Conservation (phyloP, 2,888 invertebrate species). For the Patella pellucida region DNA sequence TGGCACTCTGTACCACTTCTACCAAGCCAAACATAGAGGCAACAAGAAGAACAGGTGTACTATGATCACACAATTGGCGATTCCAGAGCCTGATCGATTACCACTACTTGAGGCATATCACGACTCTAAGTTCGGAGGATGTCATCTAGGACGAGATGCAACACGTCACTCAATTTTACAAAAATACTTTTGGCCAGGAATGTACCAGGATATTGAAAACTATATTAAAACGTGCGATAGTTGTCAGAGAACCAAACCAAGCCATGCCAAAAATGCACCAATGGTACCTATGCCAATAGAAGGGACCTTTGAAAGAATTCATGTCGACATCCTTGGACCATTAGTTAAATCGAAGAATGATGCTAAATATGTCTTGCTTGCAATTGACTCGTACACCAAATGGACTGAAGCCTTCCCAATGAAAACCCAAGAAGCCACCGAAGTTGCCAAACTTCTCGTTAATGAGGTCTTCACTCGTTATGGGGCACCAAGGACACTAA, state of each 20-base stretch:
- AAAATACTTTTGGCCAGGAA: conserved; percentile 28
- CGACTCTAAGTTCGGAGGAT: conserved; percentile 23
- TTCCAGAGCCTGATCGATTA: conserved; percentile 24
- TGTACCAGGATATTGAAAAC: conserved; percentile 28
- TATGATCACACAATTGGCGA: not conserved
- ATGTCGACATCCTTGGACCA: conserved; percentile 30
- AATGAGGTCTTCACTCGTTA: conserved; percentile 25
- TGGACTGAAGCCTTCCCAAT: conserved; percentile 24
- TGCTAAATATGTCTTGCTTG: conserved; percentile 12
- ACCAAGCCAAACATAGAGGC: conserved; percentile 21
- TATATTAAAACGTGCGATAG: conserved; percentile 26
- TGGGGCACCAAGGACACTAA: no score
- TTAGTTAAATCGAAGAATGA: conserved; percentile 9
- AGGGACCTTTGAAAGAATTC: conserved; percentile 20
- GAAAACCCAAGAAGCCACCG: conserved; percentile 16
- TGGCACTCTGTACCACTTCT: conserved; percentile 11
- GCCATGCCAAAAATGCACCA: conserved; percentile 25
- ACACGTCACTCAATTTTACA: conserved; percentile 18
- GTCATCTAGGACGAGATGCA: conserved; percentile 24
- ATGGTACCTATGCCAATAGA: conserved; percentile 29
- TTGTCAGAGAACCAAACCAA: conserved; percentile 28
- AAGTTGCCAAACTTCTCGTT: conserved; percentile 18
- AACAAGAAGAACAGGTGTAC: not conserved
- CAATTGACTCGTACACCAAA: conserved; percentile 2
- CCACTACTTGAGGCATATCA: conserved; percentile 27